Evolutionary conservation across 2,113 vertebrate genomes (phyloP).

Genomic region (Aldabrachelys gigantea): DNA sequence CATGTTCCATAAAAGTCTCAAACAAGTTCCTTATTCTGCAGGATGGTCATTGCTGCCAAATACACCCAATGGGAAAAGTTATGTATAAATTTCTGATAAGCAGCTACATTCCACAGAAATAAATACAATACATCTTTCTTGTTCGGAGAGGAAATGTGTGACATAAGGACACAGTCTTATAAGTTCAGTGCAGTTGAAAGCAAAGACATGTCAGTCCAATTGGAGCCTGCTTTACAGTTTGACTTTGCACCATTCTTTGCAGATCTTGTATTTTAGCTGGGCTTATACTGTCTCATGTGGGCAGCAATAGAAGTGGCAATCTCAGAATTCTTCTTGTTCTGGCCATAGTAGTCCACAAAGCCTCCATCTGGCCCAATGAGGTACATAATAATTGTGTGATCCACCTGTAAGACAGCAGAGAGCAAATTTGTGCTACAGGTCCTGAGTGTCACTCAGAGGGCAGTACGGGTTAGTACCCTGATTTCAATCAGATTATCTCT

Average conservation of each 20-base stretch:
- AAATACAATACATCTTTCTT: not conserved
- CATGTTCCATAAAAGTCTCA: not conserved
- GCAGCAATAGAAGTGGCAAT: conserved; percentile 86
- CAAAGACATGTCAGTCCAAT: not conserved
- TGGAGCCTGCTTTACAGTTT: not conserved
- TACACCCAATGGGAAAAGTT: not conserved
- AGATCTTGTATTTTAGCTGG: not conserved
- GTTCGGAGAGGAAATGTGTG: not conserved
- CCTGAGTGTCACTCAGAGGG: not conserved
- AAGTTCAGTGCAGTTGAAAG: not conserved
- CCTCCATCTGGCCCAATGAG: conserved; percentile 91
- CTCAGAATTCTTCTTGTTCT: conserved; percentile 90
- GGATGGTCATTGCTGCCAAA: not conserved
- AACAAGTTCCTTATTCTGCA: not conserved
- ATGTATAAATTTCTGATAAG: not conserved
- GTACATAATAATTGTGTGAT: conserved; percentile 99
- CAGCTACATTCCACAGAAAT: not conserved
- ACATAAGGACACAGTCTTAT: not conserved
- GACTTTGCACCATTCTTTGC: not conserved
- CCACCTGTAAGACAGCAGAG: conserved; percentile 83
- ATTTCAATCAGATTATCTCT: not conserved
- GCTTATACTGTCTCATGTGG: conserved; percentile 88
- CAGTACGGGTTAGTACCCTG: not conserved
- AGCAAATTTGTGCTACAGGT: accelerated
- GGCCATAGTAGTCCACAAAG: conserved; percentile 94